Base-by-base conservation (phyloP, 2,888 invertebrate species). In the Cephus pygmeus region DNA sequence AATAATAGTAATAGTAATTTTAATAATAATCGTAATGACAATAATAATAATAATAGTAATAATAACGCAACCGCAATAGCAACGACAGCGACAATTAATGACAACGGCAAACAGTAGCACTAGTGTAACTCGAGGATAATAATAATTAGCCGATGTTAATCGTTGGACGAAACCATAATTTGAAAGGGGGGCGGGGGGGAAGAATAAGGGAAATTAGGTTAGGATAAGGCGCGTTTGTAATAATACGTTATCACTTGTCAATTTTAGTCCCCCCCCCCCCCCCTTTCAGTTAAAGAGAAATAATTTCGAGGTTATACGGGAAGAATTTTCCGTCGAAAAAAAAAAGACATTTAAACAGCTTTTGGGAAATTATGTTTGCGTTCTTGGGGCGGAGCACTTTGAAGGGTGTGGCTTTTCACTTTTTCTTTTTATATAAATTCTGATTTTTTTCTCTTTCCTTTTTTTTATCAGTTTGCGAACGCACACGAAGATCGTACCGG, bases 1-100 rank as follows among this genome's bases (percentile, higher is more conserved):
- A 77, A 79, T 80, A 77, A 81, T 73, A 79, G 79, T 81, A 79
- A 75, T 85, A 80, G 82, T 83, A 80, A 77, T 82, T 31, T 69
- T 79, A 75, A 78, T 80, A 79, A 75, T 81, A 80, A 80, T 77
- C 82, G 81, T 82, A 81, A 83, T 82, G 78, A 83, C 80, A 76
- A 31, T 80, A 77, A 79, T 80, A 78, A 77, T 79, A 81, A 77
- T 77, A 80, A 78, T 77, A 77, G 69, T 76, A 75, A 74, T 78
- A 75, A 73, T 80, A 71, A 79, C 78, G 75, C 77, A 80, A 77
- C 76, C 76, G 79, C 76, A 77, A 76, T 81, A 81, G 79, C 80
- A 75, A 80, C 79, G 79, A 79, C 68, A 78, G 75, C 80, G 80
- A 69, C 76, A 80, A 80, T 81, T 75, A 73, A 81, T 73, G 56